phyloP scores from a whole-genome alignment of 2,888 invertebrate genomes.

The Epistrophe grossulariae region DNA sequence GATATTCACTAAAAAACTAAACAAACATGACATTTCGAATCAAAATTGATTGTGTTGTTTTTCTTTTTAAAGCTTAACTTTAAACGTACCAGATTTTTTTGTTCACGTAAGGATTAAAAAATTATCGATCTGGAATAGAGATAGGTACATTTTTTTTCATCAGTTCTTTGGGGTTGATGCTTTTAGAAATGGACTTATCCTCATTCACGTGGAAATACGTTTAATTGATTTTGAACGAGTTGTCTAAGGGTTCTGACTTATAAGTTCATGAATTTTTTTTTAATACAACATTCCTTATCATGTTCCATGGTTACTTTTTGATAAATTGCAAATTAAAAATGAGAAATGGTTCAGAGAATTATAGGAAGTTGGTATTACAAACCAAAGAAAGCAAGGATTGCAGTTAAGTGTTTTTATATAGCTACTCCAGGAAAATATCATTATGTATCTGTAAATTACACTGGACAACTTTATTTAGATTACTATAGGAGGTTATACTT shows the following conservation, averaged over 20 bases:
- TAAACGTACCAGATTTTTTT: neutral
- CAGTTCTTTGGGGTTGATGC: neutral
- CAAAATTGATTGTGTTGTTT: neutral
- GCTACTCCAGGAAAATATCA: too few species aligned
- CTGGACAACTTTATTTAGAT: too few species aligned
- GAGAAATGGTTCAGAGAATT: too few species aligned
- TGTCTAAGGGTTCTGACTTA: neutral
- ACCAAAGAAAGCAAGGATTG: too few species aligned
- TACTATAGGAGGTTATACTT: too few species aligned
- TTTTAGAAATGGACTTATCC: slow-evolving; percentile 36
- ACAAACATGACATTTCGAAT: neutral
- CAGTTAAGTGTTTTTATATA: too few species aligned
- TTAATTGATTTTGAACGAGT: slow-evolving; percentile 59
- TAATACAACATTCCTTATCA: too few species aligned
- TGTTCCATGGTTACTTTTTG: too few species aligned
- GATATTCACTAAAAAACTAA: too few species aligned
- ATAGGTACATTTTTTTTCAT: neutral
- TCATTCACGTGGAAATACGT: slow-evolving; percentile 53
- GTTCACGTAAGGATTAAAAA: slow-evolving; percentile 34
- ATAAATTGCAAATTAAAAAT: too few species aligned
- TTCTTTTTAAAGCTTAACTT: neutral
- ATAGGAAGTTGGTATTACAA: too few species aligned
- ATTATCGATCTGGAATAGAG: neutral
- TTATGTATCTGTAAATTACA: too few species aligned
- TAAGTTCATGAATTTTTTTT: neutral